Evolutionary conservation across 2,888 invertebrate species (phyloP).

Genomic region (Ariolimax columbianus): DNA sequence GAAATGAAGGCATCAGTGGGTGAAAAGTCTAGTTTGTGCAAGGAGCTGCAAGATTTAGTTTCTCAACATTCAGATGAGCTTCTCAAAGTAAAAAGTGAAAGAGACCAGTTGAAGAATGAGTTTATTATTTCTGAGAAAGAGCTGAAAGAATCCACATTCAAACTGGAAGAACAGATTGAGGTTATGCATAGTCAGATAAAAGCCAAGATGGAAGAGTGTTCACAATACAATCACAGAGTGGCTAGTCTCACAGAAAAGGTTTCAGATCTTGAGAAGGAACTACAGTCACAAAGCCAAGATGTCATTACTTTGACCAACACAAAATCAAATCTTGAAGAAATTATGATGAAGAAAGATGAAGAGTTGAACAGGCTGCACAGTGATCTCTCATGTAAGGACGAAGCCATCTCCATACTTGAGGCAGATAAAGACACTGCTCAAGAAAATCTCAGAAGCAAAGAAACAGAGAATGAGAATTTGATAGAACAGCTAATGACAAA

Average conservation of each 20-base stretch:
- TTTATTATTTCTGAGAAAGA: not conserved
- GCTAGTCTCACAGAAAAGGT: constrained; percentile 2
- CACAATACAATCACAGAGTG: not conserved
- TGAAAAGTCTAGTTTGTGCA: constrained; percentile 1
- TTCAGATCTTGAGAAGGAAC: constrained; percentile 9
- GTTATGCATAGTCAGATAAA: not conserved
- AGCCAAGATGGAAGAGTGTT: not conserved
- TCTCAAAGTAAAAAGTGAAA: not conserved
- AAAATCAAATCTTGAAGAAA: not conserved
- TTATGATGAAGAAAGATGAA: not conserved
- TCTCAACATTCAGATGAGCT: constrained; percentile 10
- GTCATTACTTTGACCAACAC: not conserved
- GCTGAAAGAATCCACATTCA: not conserved
- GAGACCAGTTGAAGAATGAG: not conserved
- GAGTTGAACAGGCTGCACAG: constrained; percentile 18
- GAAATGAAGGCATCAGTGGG: not conserved
- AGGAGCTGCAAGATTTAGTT: not conserved
- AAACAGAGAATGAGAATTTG: not conserved
- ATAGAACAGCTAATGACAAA: not conserved
- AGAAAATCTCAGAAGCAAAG: not conserved
- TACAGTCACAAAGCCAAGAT: not conserved
- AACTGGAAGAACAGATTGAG: not conserved
- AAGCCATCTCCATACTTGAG: not conserved
- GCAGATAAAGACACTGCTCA: not conserved
- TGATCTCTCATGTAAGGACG: constrained; percentile 1